These are phyloP conservation scores for Eurystomus gularis DNA, from an alignment of 2,113 vertebrate genomes.

Conservation along the genomic window DNA sequence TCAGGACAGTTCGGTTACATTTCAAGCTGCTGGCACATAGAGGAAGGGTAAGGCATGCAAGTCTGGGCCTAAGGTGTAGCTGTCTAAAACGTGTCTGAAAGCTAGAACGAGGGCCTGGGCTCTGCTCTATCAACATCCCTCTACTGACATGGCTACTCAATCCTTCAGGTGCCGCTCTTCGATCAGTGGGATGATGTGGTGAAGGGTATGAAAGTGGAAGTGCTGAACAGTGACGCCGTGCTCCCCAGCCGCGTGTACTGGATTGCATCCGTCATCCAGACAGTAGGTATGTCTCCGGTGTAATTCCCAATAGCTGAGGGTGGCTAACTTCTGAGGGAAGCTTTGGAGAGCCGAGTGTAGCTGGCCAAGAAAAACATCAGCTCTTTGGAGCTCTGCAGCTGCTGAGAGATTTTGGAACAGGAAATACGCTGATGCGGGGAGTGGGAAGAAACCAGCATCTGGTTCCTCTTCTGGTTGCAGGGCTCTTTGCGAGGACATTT, in stretches of 20 bases:
- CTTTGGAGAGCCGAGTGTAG: not conserved
- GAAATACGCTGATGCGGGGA: not conserved
- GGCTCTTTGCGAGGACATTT: not conserved
- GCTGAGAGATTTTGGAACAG: not conserved
- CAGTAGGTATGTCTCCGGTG: conserved; percentile 77
- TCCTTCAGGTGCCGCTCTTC: conserved; percentile 85
- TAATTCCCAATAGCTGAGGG: not conserved
- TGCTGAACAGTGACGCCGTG: conserved; percentile 88
- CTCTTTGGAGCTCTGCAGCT: not conserved
- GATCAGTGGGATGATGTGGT: conserved; percentile 91
- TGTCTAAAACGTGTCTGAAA: not conserved
- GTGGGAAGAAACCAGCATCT: not conserved
- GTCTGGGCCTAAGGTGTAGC: not conserved
- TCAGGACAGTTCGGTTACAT: not conserved
- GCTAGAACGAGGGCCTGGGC: not conserved
- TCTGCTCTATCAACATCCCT: not conserved
- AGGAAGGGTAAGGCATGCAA: not conserved
- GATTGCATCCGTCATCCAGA: conserved; percentile 88
- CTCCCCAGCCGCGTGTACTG: conserved; percentile 94
- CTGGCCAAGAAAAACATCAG: not conserved
- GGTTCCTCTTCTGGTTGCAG: not conserved
- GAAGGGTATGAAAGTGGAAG: conserved; percentile 92
- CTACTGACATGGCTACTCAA: not conserved
- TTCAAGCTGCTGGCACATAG: not conserved
- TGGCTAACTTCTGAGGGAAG: not conserved